A percentile compares a stretch with the other conserved stretches of the same genome.
Conservation (phyloP, 2,888 invertebrate genomes). For the Euzophera pinguis region DNA sequence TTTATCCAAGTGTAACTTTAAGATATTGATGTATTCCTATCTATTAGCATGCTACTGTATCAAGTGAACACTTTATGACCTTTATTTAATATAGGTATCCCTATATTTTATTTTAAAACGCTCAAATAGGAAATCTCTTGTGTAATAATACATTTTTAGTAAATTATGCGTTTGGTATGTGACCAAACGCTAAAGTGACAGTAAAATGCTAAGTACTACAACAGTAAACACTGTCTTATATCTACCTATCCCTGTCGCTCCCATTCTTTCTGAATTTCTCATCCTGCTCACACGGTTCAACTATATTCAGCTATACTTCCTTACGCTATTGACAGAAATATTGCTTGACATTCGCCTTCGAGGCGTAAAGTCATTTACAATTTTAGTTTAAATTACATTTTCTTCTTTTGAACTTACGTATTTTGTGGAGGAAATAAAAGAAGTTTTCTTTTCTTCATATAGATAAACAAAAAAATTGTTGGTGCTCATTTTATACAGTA, state of each 20-base stretch:
- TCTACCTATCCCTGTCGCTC: no score
- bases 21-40: slow-evolving; percentile 31
- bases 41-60: slow-evolving; percentile 46
- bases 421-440: no score
- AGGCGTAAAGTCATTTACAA: background rate
- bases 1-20: slow-evolving; percentile 27
- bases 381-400: background rate
- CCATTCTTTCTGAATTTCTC: no score
- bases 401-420: background rate
- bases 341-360: no score
- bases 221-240: no score
- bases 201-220: no score
- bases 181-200: no score
- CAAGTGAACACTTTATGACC: slow-evolving; percentile 41
- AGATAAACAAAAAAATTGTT: slow-evolving; percentile 14
- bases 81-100: slow-evolving; percentile 10
- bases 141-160: no score
- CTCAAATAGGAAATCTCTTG: slow-evolving; percentile 1
- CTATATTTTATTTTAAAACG: slow-evolving; percentile 4
- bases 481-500: slow-evolving; percentile 63
- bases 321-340: no score
- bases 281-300: no score
- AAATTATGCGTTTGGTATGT: no score
- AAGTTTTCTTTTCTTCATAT: background rate
- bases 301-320: no score